Conservation (phyloP, 2,888 invertebrate species). For the Drosophila neutralis region DNA sequence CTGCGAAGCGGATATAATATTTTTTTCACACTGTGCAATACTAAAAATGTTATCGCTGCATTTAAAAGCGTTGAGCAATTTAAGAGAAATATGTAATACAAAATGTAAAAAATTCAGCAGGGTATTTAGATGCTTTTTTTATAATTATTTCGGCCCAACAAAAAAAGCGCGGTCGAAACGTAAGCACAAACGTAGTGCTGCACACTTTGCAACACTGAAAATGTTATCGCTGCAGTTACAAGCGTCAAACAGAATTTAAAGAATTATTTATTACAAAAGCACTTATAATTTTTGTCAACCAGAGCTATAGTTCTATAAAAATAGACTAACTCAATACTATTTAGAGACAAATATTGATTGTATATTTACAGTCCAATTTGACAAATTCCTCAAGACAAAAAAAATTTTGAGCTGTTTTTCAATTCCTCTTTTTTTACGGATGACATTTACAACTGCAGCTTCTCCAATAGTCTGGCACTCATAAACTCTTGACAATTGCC, state of each 20-base stretch:
- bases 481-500: not conserved
- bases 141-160: slow-evolving; percentile 18
- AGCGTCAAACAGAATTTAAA: not conserved
- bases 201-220: slow-evolving; percentile 19
- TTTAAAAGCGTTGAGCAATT: not conserved
- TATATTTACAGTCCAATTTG: not conserved
- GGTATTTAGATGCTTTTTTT: slow-evolving; percentile 90
- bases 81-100: not conserved
- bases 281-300: not conserved
- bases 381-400: no score
- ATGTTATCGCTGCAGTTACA: not conserved
- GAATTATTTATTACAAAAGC: not conserved
- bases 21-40: slow-evolving; percentile 5
- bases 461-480: not conserved
- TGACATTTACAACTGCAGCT: not conserved
- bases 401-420: no score
- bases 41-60: slow-evolving; percentile 6
- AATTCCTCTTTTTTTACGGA: no score
- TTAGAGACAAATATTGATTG: not conserved
- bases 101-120: slow-evolving; percentile 86
- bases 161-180: slow-evolving; percentile 27
- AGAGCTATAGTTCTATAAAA: not conserved
- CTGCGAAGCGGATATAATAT: slow-evolving; percentile 5
- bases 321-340: not conserved
- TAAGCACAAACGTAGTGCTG: slow-evolving; percentile 20